Evolutionary conservation across 2,888 invertebrate species (phyloP).

Genomic region (Sicus ferrugineus): DNA sequence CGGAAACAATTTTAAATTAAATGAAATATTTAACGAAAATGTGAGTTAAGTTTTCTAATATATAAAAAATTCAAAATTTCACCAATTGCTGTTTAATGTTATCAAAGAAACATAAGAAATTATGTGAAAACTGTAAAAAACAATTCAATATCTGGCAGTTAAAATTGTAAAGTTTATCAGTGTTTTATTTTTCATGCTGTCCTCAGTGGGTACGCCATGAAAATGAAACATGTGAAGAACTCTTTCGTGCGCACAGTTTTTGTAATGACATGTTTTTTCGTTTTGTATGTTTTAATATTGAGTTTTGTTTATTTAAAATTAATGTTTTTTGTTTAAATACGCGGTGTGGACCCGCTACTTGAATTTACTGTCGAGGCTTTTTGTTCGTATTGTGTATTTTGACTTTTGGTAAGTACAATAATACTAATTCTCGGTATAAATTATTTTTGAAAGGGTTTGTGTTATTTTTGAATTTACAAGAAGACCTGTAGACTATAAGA

Average conservation of each 20-base stretch:
- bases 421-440: no score
- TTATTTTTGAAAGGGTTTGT: no score
- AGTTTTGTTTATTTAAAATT: not conserved
- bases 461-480: no score
- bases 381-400: conserved; percentile 45
- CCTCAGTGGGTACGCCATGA: not conserved
- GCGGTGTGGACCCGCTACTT: no score
- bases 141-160: conserved; percentile 21
- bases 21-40: conserved; percentile 62
- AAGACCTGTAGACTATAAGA: no score
- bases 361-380: no score
- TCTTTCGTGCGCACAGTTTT: conserved; percentile 53
- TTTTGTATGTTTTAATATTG: conserved; percentile 12
- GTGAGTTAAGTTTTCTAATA: conserved; percentile 21
- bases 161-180: not conserved
- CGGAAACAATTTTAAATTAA: conserved; percentile 41
- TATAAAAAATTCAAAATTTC: no score
- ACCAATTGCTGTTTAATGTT: no score
- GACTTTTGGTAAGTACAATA: conserved; percentile 44
- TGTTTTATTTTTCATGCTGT: conserved; percentile 1
- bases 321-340: not conserved
- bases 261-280: conserved; percentile 26
- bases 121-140: no score
- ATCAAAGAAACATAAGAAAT: no score
- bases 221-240: conserved; percentile 3